Evolutionary conservation across 1,140 invertebrate species (phyloP).

Genomic region (Lepidostoma basale): DNA sequence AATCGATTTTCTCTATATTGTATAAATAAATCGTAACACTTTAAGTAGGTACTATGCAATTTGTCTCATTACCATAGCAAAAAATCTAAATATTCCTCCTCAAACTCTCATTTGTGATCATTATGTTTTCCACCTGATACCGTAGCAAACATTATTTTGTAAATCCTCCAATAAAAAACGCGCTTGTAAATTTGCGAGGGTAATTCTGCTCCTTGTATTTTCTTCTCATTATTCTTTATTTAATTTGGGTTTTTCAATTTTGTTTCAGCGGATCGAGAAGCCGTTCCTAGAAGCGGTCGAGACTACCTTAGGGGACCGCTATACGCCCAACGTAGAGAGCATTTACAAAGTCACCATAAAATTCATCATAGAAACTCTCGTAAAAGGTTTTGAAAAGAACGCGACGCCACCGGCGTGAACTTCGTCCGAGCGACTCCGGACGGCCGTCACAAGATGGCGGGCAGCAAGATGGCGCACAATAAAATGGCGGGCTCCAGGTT

Average conservation of each 20-base stretch:
- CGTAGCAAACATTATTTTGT: too few relatives aligned
- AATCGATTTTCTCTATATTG: too few relatives aligned
- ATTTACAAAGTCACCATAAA: constrained; percentile 92
- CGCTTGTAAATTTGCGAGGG: too few relatives aligned
- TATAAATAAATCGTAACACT: too few relatives aligned
- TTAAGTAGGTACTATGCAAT: too few relatives aligned
- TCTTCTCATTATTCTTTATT: too few relatives aligned
- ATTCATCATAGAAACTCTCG: constrained; percentile 85
- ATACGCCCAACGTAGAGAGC: constrained; percentile 88
- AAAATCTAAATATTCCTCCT: too few relatives aligned
- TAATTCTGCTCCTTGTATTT: too few relatives aligned
- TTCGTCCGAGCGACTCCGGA: neutral
- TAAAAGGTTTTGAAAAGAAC: constrained; percentile 77
- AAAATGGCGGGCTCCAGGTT: constrained; percentile 18
- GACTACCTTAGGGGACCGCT: constrained; percentile 83
- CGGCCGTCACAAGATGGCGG: constrained; percentile 12
- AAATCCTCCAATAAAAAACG: too few relatives aligned
- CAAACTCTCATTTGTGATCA: too few relatives aligned
- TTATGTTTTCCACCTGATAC: too few relatives aligned
- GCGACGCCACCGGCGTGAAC: constrained; percentile 34
- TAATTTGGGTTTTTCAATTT: constrained; percentile 1
- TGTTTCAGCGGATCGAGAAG: constrained; percentile 84
- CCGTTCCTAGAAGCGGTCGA: constrained; percentile 88
- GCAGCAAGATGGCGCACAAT: neutral
- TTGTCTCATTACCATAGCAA: too few relatives aligned